Evolutionary conservation across 2,113 vertebrate species (phyloP).

Genomic region (Opisthocomus hoazin): DNA sequence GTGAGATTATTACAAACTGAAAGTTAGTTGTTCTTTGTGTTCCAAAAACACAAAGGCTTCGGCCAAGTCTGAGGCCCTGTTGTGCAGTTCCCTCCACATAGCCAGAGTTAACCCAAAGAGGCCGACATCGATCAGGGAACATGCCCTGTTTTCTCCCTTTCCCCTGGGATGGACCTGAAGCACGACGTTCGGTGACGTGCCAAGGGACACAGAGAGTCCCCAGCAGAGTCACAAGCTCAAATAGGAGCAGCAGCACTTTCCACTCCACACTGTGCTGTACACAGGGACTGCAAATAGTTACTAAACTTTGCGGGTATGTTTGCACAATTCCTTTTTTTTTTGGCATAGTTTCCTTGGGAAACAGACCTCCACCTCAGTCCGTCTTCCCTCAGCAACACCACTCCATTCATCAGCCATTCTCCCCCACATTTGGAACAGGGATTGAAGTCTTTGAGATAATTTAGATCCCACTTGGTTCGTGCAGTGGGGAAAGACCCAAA

Average conservation of each 20-base stretch:
- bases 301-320: background rate
- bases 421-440: background rate
- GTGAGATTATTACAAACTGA: background rate
- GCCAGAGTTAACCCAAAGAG: background rate
- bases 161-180: background rate
- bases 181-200: accelerated
- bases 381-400: background rate
- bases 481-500: background rate
- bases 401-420: background rate
- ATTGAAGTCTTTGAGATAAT: background rate
- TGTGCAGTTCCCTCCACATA: background rate
- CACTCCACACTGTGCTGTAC: accelerated
- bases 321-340: background rate
- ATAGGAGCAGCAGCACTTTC: background rate
- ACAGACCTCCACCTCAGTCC: background rate
- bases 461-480: background rate
- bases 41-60: background rate
- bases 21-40: background rate
- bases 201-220: background rate
- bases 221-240: background rate
- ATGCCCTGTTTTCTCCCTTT: background rate
- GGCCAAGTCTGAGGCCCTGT: background rate
- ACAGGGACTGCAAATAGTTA: background rate
- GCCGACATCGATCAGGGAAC: background rate
- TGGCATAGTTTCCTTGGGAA: background rate